Percentiles rank a stretch among this genome's conserved stretches.
These are phyloP conservation scores for Cynopterus sphinx DNA, from an alignment of 2,797 vertebrate species.

Conservation along the genomic window DNA sequence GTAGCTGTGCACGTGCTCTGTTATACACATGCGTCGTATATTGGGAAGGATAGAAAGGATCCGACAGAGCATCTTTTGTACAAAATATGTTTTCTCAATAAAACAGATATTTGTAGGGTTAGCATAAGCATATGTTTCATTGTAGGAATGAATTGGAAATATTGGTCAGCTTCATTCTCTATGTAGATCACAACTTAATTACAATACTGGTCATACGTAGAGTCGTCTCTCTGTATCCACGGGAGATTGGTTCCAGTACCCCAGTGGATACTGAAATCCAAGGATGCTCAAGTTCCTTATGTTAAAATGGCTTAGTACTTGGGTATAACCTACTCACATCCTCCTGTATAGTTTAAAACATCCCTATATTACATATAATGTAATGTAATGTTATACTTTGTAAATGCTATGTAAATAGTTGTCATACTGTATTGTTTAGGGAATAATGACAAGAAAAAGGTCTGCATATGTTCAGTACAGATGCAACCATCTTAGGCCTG, in stretches of 20 bases:
- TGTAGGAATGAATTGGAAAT: conserved; percentile 12
- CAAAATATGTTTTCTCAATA: conserved; percentile 53
- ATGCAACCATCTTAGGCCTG: not conserved
- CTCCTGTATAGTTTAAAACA: not conserved
- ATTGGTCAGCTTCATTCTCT: conserved; percentile 46
- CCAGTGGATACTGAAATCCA: not conserved
- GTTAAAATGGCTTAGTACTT: not conserved
- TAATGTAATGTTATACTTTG: not conserved
- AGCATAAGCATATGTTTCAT: conserved; percentile 32
- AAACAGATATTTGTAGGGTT: conserved; percentile 56
- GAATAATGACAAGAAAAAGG: not conserved
- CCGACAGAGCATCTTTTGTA: conserved; percentile 1
- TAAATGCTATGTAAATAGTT: not conserved
- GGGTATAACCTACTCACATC: not conserved
- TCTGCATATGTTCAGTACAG: not conserved
- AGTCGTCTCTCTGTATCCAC: not conserved
- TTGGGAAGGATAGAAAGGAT: not conserved
- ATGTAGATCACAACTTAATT: not conserved
- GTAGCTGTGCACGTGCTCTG: not conserved
- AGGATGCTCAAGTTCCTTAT: not conserved
- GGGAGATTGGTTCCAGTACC: not conserved
- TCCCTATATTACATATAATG: not conserved
- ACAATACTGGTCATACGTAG: not conserved
- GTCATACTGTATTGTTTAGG: not conserved
- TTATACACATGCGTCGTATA: not conserved